phyloP scores from a whole-genome alignment of 2,888 invertebrate genomes.

The Copidosoma aretas region DNA sequence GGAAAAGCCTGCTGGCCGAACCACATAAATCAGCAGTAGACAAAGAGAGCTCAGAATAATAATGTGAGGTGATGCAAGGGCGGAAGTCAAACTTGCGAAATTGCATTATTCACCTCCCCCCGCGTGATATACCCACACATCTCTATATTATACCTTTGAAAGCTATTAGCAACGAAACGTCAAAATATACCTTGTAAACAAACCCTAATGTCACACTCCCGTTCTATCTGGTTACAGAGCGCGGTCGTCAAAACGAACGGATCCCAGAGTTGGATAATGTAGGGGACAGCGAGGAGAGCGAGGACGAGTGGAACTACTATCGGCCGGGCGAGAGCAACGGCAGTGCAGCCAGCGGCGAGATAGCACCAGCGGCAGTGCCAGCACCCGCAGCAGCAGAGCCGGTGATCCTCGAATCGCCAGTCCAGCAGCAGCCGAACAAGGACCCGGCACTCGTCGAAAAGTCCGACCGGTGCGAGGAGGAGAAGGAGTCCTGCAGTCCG shows the following conservation, averaged over 20 bases:
- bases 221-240: constrained; percentile 49
- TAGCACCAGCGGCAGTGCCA: constrained; percentile 3
- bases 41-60: not conserved
- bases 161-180: not conserved
- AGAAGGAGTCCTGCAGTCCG: constrained; percentile 37
- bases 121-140: too few relatives aligned
- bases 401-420: not conserved
- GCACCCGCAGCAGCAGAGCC: not conserved
- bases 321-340: constrained; percentile 58
- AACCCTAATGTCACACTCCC: not conserved
- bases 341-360: constrained; percentile 9
- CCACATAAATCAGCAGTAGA: not conserved
- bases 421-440: constrained; percentile 25
- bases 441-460: constrained; percentile 41
- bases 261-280: constrained; percentile 71
- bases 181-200: not conserved
- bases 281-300: constrained; percentile 79
- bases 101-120: too few relatives aligned
- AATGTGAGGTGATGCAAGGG: not conserved
- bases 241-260: constrained; percentile 52
- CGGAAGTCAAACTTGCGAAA: not conserved
- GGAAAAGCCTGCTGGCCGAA: not conserved
- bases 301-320: constrained; percentile 90
- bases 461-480: constrained; percentile 36
- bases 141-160: too few relatives aligned